These are phyloP conservation scores for Anoura caudifer DNA, from an alignment of 2,113 vertebrate genomes.

Conservation along the genomic window DNA sequence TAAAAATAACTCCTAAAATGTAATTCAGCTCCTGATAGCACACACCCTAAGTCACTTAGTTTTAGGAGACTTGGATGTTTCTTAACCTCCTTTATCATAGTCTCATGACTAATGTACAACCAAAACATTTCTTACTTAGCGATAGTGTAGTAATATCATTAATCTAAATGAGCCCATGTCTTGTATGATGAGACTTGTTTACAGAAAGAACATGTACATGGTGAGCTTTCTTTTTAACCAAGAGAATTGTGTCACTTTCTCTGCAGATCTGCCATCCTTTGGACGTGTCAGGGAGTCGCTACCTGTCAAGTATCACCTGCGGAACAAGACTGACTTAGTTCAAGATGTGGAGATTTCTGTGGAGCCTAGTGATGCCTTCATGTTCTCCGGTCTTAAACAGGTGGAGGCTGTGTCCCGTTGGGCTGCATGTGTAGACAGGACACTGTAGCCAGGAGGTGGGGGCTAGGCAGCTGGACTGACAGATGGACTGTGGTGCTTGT, in stretches of 20 bases:
- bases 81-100: neutral
- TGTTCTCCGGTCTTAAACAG: constrained; percentile 99
- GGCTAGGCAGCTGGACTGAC: neutral
- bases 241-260: neutral
- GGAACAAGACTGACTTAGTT: constrained; percentile 92
- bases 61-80: neutral
- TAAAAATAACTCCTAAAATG: neutral
- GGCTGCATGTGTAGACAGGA: neutral
- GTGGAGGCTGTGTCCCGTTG: constrained; percentile 71
- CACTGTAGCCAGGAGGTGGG: neutral
- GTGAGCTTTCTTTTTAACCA: neutral
- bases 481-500: neutral
- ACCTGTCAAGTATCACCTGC: constrained; percentile 92
- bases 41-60: neutral
- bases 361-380: constrained; percentile 98
- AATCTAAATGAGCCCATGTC: neutral
- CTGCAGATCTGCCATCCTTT: constrained; percentile 92
- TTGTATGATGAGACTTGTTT: neutral
- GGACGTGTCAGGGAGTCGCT: constrained; percentile 95
- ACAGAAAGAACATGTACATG: neutral
- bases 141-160: neutral
- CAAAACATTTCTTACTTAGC: neutral
- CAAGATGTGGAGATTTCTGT: constrained; percentile 96
- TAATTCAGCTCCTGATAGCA: neutral
- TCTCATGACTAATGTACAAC: neutral